These are phyloP conservation scores for Crocallis elinguaria DNA, from an alignment of 2,888 invertebrate genomes.

Conservation along the genomic window DNA sequence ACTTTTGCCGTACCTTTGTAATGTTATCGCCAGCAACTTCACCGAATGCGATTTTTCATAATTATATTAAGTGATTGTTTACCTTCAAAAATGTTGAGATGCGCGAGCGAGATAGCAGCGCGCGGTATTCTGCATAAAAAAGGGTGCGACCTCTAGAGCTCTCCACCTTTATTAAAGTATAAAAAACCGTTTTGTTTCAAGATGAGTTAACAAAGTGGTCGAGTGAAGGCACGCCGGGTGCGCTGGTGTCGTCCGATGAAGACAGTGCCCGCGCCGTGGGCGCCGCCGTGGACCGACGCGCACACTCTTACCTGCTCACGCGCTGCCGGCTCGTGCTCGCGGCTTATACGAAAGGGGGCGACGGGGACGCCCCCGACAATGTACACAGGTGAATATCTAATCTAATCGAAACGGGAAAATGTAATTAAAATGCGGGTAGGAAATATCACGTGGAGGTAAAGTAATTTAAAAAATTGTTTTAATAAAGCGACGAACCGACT, in stretches of 20 bases:
- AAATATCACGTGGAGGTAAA: too few relatives aligned
- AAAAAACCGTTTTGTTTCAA: slow-evolving; percentile 41
- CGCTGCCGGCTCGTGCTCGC: slow-evolving; percentile 66
- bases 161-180: background rate
- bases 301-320: slow-evolving; percentile 69
- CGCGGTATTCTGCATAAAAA: too few relatives aligned
- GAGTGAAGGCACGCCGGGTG: slow-evolving; percentile 57
- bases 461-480: too few relatives aligned
- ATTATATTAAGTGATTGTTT: too few relatives aligned
- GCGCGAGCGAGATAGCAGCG: too few relatives aligned
- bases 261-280: slow-evolving; percentile 55
- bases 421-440: too few relatives aligned
- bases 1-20: too few relatives aligned
- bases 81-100: too few relatives aligned
- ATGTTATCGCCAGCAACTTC: too few relatives aligned
- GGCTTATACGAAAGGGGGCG: slow-evolving; percentile 53
- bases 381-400: slow-evolving; percentile 55
- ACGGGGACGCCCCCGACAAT: slow-evolving; percentile 38
- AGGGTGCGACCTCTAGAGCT: too few relatives aligned
- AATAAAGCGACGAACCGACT: too few relatives aligned
- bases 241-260: slow-evolving; percentile 64
- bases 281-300: slow-evolving; percentile 58
- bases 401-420: background rate
- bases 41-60: too few relatives aligned
- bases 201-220: slow-evolving; percentile 74